These are phyloP conservation scores for Mastacembelus armatus DNA, from an alignment of 2,797 vertebrate genomes.

Conservation along the genomic window DNA sequence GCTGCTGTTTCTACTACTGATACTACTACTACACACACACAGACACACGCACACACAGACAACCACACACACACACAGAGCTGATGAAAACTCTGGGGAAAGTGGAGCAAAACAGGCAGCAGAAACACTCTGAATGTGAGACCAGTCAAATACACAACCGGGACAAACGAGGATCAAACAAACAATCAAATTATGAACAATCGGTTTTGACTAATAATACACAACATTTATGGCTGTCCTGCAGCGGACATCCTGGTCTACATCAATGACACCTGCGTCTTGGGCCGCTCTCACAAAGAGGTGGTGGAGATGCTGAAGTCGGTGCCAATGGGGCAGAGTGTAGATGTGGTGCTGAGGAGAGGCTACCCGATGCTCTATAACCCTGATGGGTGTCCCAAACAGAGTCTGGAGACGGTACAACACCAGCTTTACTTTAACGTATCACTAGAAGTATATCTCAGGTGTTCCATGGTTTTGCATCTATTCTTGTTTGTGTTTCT, in stretches of 20 bases:
- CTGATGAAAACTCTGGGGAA: conserved; percentile 26
- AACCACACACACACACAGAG: conserved; percentile 1
- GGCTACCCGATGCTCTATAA: conserved; percentile 87
- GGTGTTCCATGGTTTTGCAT: not conserved
- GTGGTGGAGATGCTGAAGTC: conserved; percentile 84
- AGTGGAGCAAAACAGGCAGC: not conserved
- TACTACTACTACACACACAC: not conserved
- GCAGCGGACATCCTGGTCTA: conserved; percentile 85
- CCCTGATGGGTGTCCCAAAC: conserved; percentile 83
- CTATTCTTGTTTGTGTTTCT: not conserved
- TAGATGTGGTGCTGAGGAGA: conserved; percentile 84
- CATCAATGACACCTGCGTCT: conserved; percentile 82
- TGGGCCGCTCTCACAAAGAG: conserved; percentile 83
- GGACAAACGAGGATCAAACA: too few species aligned
- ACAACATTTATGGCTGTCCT: too few species aligned
- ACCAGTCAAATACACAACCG: too few species aligned
- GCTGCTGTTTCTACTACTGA: not conserved
- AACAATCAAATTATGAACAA: too few species aligned
- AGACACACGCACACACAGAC: conserved; percentile 21
- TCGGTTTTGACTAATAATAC: too few species aligned
- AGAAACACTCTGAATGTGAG: not conserved
- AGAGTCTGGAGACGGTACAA: conserved; percentile 62
- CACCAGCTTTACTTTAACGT: not conserved
- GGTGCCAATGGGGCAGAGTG: conserved; percentile 83
- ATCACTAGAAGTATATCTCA: not conserved